Evolutionary conservation across 1,140 invertebrate genomes (phyloP), one percentile per base, ranked within the genome.

Genomic region (Diuraphis noxia): DNA sequence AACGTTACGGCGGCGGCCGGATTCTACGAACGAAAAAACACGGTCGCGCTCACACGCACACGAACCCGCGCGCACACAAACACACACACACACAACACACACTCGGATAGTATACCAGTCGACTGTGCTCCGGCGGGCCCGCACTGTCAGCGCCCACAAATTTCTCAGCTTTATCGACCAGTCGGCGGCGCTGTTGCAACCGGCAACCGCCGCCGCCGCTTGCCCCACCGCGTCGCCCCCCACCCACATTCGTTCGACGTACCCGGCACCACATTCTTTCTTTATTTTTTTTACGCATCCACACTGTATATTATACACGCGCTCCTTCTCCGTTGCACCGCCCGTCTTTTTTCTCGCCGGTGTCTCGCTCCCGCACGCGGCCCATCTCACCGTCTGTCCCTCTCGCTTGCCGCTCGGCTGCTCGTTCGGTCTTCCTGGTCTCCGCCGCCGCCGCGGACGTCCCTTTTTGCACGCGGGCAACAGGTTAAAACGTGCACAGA

Each of bases 81-180:
- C 85, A 21, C 86, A 36, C 30, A 82, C 40, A 19, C 34, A 23
- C 46, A 6, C 85, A 30, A 63, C 56, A 13, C 10, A 13, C 56
- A 17, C 56, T n/a, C 56, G 30, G 56, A 63, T n/a, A n/a, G 30
- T n/a, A 79, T 34, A 81, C 72, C 88, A 36, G 88, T 91, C 88
- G 88, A 81, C 88, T 91, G 88, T 38, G 88, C 77, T 91, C 88
- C 88, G 88, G 77, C 88, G 88, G 88, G 88, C 72, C 88, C 88
- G 88, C 88, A 91, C 88, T 91, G 88, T 91, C 88, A 91, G 88
- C 88, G 88, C 88, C 88, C 88, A 91, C 88, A 91, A 91, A 91
- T 91, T 91, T 91, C 88, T 91, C 88, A 91, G 88, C 88, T 91
- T 91, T 91, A 91, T 91, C 88, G 88, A 91, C 88, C 88, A 81